Evolutionary conservation across 2,797 vertebrate genomes (phyloP), one percentile per base, ranked within the genome.

Genomic region (Xyrichtys novacula): DNA sequence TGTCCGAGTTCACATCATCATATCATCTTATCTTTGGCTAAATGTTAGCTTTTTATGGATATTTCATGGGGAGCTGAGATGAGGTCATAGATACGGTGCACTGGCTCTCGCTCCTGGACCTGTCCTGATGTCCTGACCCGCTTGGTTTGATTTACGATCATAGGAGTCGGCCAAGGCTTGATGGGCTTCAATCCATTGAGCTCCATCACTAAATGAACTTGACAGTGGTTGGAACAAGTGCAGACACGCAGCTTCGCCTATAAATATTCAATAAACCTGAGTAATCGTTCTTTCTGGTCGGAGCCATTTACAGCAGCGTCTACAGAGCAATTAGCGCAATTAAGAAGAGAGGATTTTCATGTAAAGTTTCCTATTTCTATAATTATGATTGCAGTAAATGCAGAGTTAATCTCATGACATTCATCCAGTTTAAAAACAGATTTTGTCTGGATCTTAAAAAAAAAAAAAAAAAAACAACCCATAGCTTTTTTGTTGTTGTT

Each of bases 161-260:
- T 0, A 62, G 40, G 62, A 76, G 85, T 92, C 91, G 78, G 88
- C 85, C 84, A 81, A 74, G 81, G 91, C 90, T 59, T 66, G 78
- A 80, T 70, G 65, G 77, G 74, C 80, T 80, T 76, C 73, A 74
- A 88, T 90, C 74, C 76, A 81, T 87, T 72, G 63, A 58, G 75
- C 76, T 84, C 84, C 88, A 91, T 87, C 81, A 88, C 80, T 78
- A 93, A 92, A 91, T 90, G 89, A 94, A 94, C 89, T 94, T 93
- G 89, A 88, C 82, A 92, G 76, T 82, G 85, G 84, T 75, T 58
- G 31, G 64, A 79, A 74, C 63, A 62, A 76, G 58, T 60, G 80
- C 82, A 74, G 36, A 63, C 65, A 67, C 40, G 26, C 47, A 36
- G 69, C 70, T 80, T 66, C 72, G 46, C 34, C 59, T 44, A n/a